phyloP scores from a whole-genome alignment of 2,113 vertebrate species.

The Clarias macrocephalus region DNA sequence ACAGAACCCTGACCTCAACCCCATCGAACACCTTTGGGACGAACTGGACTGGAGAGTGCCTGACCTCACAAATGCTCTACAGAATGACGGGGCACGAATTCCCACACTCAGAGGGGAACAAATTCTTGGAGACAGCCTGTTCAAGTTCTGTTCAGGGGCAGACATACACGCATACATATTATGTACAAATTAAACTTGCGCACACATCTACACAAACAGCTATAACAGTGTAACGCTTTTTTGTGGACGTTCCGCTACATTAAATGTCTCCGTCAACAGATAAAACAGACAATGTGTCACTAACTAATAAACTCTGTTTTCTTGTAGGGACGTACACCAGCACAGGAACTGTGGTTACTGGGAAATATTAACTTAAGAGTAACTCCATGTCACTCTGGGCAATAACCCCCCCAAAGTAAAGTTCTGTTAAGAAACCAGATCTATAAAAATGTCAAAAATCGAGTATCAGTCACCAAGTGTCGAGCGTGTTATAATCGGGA shows the following conservation, averaged over 20 bases:
- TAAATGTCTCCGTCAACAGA: background rate
- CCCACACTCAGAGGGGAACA: no score
- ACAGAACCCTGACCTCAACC: no score
- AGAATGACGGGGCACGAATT: no score
- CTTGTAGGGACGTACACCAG: background rate
- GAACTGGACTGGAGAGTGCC: no score
- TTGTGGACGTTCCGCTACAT: background rate
- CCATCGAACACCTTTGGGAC: no score
- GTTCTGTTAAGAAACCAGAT: background rate
- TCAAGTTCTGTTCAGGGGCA: no score
- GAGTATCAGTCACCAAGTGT: background rate
- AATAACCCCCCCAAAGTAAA: background rate
- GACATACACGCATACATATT: no score
- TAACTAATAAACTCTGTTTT: background rate
- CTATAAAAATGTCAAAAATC: background rate
- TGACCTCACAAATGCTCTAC: no score
- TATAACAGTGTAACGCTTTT: background rate
- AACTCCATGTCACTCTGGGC: background rate
- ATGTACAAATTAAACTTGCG: no score
- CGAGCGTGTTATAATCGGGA: background rate
- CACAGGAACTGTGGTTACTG: background rate
- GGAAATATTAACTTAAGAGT: background rate
- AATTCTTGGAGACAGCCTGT: no score
- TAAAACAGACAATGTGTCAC: background rate
- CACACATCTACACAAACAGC: background rate